Conservation (phyloP, 2,797 vertebrate genomes). For the Philypnodon macrostomus region DNA sequence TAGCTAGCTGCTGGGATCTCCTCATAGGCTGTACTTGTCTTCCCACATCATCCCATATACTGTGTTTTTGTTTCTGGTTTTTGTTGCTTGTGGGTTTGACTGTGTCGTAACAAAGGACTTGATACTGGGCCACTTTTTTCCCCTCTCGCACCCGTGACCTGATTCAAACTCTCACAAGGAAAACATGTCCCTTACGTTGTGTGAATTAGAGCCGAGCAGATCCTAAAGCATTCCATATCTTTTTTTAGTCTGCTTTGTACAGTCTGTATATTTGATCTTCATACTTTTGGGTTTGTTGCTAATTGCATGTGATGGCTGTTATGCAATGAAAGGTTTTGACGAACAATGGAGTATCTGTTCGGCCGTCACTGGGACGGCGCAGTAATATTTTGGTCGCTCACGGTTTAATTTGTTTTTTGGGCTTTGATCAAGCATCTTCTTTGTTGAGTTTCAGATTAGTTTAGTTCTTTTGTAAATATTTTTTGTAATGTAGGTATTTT, state of each 20-base stretch:
- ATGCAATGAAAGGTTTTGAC: slow-evolving; percentile 4
- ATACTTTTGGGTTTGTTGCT: neutral
- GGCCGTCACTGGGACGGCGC: neutral
- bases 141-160: slow-evolving; percentile 31
- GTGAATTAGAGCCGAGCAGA: slow-evolving; percentile 18
- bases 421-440: neutral
- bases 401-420: neutral
- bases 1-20: slow-evolving; percentile 97
- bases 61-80: slow-evolving; percentile 60
- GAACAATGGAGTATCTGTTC: slow-evolving; percentile 14
- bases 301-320: slow-evolving; percentile 35
- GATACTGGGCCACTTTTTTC: slow-evolving; percentile 36
- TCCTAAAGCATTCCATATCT: slow-evolving; percentile 1
- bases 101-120: slow-evolving; percentile 44
- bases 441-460: neutral
- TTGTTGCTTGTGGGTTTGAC: slow-evolving; percentile 51
- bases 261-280: slow-evolving; percentile 9
- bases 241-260: slow-evolving; percentile 2
- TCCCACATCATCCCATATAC: slow-evolving; percentile 75
- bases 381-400: neutral
- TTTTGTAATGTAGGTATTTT: too few species aligned
- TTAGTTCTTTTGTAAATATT: neutral
- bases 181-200: slow-evolving; percentile 9
- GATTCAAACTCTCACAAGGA: slow-evolving; percentile 18
- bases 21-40: slow-evolving; percentile 75